Percentiles rank a stretch among this genome's conserved stretches.
These are phyloP conservation scores for Cylas formicarius DNA, from an alignment of 1,140 invertebrate genomes.

Conservation along the genomic window DNA sequence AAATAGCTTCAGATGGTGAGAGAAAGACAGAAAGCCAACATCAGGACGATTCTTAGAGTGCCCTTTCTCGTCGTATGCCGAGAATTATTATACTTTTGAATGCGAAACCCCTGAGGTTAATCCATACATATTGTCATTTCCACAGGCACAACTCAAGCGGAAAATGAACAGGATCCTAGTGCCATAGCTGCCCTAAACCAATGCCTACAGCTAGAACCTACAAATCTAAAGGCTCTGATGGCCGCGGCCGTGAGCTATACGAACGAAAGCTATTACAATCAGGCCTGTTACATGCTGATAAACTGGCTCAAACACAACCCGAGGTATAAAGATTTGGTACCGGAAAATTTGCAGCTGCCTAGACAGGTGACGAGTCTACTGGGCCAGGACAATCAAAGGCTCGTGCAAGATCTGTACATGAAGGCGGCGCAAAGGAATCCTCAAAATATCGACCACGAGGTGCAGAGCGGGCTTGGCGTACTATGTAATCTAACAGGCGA, in stretches of 20 bases:
- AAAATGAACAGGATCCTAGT: slow-evolving; percentile 83
- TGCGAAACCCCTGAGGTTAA: too few species aligned
- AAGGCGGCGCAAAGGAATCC: slow-evolving; percentile 77
- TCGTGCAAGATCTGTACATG: slow-evolving; percentile 76
- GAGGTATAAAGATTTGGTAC: slow-evolving; percentile 70
- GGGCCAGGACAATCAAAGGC: slow-evolving; percentile 48
- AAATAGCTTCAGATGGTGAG: too few species aligned
- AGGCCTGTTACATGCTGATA: slow-evolving; percentile 63
- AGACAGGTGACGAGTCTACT: slow-evolving; percentile 43
- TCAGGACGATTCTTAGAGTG: too few species aligned
- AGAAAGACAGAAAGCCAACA: too few species aligned
- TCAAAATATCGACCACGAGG: slow-evolving; percentile 78
- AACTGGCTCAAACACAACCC: slow-evolving; percentile 82
- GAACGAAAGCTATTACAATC: slow-evolving; percentile 82
- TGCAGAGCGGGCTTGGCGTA: slow-evolving; percentile 92
- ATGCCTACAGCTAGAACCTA: slow-evolving; percentile 74
- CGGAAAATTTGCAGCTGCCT: slow-evolving; percentile 44
- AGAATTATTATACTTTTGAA: too few species aligned
- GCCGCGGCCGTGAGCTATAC: slow-evolving; percentile 89
- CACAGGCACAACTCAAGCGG: slow-evolving; percentile 88
- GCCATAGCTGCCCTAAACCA: slow-evolving; percentile 85
- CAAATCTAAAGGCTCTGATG: slow-evolving; percentile 79
- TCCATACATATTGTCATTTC: too few species aligned
- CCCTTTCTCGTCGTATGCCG: too few species aligned
- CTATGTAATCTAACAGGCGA: slow-evolving; percentile 91